phyloP scores from a whole-genome alignment of 2,113 vertebrate genomes.

The Oxyura jamaicensis region DNA sequence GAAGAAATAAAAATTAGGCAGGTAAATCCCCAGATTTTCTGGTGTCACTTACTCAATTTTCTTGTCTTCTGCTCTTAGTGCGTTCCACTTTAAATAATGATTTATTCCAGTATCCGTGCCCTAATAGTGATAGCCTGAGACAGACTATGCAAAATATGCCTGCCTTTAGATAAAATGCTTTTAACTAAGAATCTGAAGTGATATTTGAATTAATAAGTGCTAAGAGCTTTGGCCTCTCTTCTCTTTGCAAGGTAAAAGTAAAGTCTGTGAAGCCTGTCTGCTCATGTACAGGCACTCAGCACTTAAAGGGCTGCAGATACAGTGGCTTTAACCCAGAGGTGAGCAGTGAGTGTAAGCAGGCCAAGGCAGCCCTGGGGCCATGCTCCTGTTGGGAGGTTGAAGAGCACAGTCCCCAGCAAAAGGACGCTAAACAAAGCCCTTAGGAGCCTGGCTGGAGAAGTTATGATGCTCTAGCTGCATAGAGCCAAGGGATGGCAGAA shows the following conservation, averaged over 20 bases:
- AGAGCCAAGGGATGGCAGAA: background rate
- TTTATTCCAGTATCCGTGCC: background rate
- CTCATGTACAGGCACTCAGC: background rate
- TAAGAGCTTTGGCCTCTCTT: background rate
- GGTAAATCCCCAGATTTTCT: background rate
- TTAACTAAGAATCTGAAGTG: background rate
- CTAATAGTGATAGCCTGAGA: background rate
- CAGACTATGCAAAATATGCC: background rate
- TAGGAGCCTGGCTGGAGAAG: background rate
- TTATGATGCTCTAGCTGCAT: background rate
- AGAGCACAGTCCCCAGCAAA: background rate
- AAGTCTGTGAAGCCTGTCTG: background rate
- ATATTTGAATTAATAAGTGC: background rate
- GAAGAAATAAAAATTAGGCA: background rate
- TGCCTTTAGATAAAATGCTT: background rate
- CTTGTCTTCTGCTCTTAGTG: background rate
- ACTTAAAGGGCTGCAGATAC: background rate
- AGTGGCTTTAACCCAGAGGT: background rate
- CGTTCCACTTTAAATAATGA: background rate
- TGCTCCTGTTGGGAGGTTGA: background rate
- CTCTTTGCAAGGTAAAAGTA: background rate
- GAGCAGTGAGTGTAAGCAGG: background rate
- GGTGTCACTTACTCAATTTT: background rate
- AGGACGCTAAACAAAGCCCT: accelerated
- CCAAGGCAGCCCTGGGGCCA: background rate